phyloP scores from a whole-genome alignment of 2,888 invertebrate species.

The Lathronympha strigana region DNA sequence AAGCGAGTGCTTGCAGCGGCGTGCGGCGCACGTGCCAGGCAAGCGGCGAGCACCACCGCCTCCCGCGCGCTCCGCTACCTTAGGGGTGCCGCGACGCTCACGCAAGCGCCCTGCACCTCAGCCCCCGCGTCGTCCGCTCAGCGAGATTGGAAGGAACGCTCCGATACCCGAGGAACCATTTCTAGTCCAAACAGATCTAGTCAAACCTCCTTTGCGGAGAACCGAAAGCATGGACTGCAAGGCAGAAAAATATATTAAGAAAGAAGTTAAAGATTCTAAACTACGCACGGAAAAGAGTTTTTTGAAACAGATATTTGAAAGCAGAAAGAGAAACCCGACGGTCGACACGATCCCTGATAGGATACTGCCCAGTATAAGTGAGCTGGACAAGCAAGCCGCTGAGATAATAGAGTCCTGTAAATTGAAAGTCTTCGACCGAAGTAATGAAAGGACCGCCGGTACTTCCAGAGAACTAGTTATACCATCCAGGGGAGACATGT shows the following conservation, averaged over 20 bases:
- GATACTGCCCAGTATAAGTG: conserved; percentile 90
- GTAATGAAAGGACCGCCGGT: conserved; percentile 46
- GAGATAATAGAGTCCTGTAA: conserved; percentile 86
- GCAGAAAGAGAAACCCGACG: conserved; percentile 69
- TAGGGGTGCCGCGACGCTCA: conserved; percentile 64
- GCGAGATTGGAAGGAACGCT: conserved; percentile 42
- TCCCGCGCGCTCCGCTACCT: conserved; percentile 70
- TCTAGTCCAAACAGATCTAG: conserved; percentile 49
- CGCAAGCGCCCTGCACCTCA: conserved; percentile 83
- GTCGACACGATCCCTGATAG: conserved; percentile 73
- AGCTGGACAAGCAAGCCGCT: conserved; percentile 90
- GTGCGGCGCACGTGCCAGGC: conserved; percentile 89
- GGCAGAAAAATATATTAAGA: conserved; percentile 63
- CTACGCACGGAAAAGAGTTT: conserved; percentile 80
- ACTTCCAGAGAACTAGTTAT: conserved; percentile 11
- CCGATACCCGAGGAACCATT: conserved; percentile 40
- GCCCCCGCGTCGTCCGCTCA: conserved; percentile 66
- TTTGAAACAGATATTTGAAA: conserved; percentile 79
- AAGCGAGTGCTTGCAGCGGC: conserved; percentile 86
- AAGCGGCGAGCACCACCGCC: conserved; percentile 90
- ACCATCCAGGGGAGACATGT: conserved; percentile 51
- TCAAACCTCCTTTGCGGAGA: conserved; percentile 44
- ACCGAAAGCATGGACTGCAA: conserved; percentile 53
- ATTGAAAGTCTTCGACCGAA: conserved; percentile 58
- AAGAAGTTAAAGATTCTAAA: conserved; percentile 64